Evolutionary conservation across 2,113 vertebrate genomes (phyloP).

Genomic region (Lepidothrix coronata): DNA sequence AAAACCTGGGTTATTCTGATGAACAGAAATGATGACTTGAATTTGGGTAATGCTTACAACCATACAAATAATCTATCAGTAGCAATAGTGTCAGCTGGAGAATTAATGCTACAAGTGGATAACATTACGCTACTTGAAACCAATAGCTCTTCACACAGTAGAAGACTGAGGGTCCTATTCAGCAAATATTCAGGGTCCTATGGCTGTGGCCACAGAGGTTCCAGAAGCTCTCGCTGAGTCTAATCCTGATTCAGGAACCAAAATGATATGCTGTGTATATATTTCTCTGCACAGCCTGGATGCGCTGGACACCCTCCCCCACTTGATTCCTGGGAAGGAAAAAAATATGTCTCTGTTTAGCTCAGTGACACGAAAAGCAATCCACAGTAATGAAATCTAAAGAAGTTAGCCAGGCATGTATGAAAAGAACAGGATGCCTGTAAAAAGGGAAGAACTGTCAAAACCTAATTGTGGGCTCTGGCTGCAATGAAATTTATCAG

Average conservation of each 20-base stretch:
- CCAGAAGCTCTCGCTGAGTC: slow-evolving; percentile 54
- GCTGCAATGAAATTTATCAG: slow-evolving; percentile 45
- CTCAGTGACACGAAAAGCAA: slow-evolving; percentile 20
- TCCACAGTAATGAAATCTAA: slow-evolving; percentile 46
- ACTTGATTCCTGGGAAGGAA: slow-evolving; percentile 62
- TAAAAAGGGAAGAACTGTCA: slow-evolving; percentile 61
- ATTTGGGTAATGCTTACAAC: slow-evolving; percentile 17
- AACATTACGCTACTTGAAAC: slow-evolving; percentile 27
- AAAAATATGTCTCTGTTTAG: slow-evolving; percentile 41
- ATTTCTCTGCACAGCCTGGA: slow-evolving; percentile 61
- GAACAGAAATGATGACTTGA: neutral
- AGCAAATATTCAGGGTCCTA: slow-evolving; percentile 66
- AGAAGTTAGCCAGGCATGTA: slow-evolving; percentile 54
- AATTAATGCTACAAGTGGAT: slow-evolving; percentile 28
- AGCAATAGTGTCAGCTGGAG: slow-evolving; percentile 19
- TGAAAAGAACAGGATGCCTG: slow-evolving; percentile 61
- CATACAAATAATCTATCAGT: slow-evolving; percentile 27
- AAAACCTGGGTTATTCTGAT: slow-evolving; percentile 37
- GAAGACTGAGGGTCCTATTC: slow-evolving; percentile 64
- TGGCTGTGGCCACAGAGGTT: slow-evolving; percentile 58
- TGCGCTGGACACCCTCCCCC: slow-evolving; percentile 53
- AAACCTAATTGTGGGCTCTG: slow-evolving; percentile 58
- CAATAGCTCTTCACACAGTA: slow-evolving; percentile 60
- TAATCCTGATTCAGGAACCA: slow-evolving; percentile 72
- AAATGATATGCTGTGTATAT: slow-evolving; percentile 67